A percentile compares a stretch with the other conserved stretches of the same genome.
These are phyloP conservation scores for Ectemnius continuus DNA, from an alignment of 2,888 invertebrate species.

Conservation along the genomic window DNA sequence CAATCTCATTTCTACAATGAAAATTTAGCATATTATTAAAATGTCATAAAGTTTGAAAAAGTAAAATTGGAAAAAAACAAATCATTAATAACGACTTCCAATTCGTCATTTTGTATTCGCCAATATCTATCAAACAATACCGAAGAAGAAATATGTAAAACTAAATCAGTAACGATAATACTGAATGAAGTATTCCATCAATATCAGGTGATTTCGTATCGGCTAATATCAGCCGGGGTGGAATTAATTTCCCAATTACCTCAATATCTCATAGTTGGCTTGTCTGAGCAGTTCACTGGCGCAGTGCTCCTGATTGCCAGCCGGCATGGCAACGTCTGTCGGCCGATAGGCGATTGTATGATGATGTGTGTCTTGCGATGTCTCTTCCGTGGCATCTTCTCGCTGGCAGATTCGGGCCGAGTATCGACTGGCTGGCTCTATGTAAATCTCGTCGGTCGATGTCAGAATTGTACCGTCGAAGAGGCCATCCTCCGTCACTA, in stretches of 20 bases:
- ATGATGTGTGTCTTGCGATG: slow-evolving; percentile 70
- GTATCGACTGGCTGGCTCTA: slow-evolving; percentile 87
- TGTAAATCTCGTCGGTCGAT: slow-evolving; percentile 87
- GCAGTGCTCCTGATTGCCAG: slow-evolving; percentile 61
- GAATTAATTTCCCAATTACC: slow-evolving; percentile 23
- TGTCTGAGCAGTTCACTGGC: slow-evolving; percentile 74
- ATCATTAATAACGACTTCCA: too few relatives aligned
- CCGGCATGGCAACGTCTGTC: slow-evolving; percentile 82
- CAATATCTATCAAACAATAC: too few relatives aligned
- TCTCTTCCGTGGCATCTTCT: slow-evolving; percentile 67
- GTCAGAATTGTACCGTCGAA: slow-evolving; percentile 93
- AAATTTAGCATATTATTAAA: too few relatives aligned
- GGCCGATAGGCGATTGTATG: slow-evolving; percentile 90
- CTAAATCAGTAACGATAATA: too few relatives aligned
- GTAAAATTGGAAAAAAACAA: too few relatives aligned
- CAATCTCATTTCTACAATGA: too few relatives aligned
- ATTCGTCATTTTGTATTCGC: too few relatives aligned
- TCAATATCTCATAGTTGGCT: slow-evolving; percentile 37
- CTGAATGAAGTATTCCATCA: too few relatives aligned
- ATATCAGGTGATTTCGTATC: too few relatives aligned
- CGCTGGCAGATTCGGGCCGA: slow-evolving; percentile 70
- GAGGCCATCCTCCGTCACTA: slow-evolving; percentile 90
- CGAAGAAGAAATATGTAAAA: too few relatives aligned
- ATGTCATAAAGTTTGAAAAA: too few relatives aligned
- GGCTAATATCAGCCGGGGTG: too few relatives aligned